phyloP scores from a whole-genome alignment of 2,113 vertebrate genomes.

The Syngnathus typhle region DNA sequence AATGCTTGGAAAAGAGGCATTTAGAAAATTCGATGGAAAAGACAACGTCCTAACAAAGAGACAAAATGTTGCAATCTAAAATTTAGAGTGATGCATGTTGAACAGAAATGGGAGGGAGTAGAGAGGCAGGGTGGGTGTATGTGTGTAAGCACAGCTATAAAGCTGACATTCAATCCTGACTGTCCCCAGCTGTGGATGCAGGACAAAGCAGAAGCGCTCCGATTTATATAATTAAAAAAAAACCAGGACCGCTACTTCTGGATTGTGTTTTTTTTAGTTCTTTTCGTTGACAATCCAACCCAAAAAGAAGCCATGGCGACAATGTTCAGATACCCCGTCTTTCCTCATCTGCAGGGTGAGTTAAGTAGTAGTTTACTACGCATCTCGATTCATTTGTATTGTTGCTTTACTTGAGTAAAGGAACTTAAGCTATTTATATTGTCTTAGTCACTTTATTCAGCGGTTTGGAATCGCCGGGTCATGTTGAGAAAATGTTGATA shows the following conservation, averaged over 20 bases:
- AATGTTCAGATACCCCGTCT: conserved; percentile 66
- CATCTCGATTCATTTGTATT: not conserved
- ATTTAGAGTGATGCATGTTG: conserved; percentile 1
- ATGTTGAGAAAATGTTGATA: not conserved
- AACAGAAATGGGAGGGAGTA: conserved; percentile 15
- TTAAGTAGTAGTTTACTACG: not conserved
- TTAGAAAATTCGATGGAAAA: not conserved
- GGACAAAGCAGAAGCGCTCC: conserved; percentile 19
- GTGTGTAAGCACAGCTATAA: conserved; percentile 41
- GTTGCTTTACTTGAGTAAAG: no score
- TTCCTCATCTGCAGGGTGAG: conserved; percentile 73
- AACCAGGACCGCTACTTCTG: conserved; percentile 12
- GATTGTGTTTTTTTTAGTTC: conserved; percentile 1
- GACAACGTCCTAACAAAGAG: not conserved
- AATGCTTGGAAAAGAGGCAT: not conserved
- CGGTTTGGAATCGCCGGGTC: not conserved
- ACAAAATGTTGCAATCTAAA: not conserved
- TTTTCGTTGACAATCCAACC: not conserved
- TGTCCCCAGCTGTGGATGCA: conserved; percentile 44
- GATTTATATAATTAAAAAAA: conserved; percentile 8
- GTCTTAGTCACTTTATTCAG: not conserved
- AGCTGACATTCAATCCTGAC: conserved; percentile 43
- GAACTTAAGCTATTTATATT: not conserved
- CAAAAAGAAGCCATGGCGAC: conserved; percentile 57
- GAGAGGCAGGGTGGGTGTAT: conserved; percentile 20